A percentile compares a stretch with the other conserved stretches of the same genome.
phyloP scores from a whole-genome alignment of 2,797 vertebrate species.

The Megaceryle alcyon region DNA sequence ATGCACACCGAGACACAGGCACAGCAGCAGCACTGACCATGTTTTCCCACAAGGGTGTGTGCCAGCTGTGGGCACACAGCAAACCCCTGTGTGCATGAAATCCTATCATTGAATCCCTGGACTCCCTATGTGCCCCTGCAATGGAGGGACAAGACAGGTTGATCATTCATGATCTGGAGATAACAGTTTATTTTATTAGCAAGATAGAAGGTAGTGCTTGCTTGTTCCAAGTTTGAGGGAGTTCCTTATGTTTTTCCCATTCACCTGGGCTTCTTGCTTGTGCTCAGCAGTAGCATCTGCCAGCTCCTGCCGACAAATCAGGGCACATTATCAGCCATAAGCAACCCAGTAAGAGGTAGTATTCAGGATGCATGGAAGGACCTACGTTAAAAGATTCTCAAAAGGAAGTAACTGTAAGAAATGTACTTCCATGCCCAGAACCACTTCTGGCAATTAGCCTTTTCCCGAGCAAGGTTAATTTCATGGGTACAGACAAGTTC shows the following conservation, averaged over 20 bases:
- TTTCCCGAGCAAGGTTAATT: background rate
- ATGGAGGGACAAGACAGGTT: background rate
- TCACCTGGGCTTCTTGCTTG: background rate
- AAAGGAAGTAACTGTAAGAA: background rate
- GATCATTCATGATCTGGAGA: background rate
- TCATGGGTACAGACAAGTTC: background rate
- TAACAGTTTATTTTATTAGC: background rate
- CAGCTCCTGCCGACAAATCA: background rate
- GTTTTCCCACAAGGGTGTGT: background rate
- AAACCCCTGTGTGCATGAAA: background rate
- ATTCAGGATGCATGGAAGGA: background rate
- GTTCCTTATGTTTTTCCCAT: background rate
- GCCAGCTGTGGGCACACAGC: background rate
- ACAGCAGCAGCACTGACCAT: background rate
- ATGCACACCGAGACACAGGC: background rate
- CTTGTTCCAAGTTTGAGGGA: background rate
- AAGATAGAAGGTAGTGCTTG: background rate
- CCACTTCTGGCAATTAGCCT: background rate
- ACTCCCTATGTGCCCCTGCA: background rate
- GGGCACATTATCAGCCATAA: background rate
- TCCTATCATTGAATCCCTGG: background rate
- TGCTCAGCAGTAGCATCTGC: background rate
- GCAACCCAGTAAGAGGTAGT: background rate
- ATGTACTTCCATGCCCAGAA: fast-evolving
- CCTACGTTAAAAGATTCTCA: background rate